Percentiles rank a stretch among this genome's conserved stretches.
phyloP scores from a whole-genome alignment of 1,140 invertebrate species.

The Bombus confusus region DNA sequence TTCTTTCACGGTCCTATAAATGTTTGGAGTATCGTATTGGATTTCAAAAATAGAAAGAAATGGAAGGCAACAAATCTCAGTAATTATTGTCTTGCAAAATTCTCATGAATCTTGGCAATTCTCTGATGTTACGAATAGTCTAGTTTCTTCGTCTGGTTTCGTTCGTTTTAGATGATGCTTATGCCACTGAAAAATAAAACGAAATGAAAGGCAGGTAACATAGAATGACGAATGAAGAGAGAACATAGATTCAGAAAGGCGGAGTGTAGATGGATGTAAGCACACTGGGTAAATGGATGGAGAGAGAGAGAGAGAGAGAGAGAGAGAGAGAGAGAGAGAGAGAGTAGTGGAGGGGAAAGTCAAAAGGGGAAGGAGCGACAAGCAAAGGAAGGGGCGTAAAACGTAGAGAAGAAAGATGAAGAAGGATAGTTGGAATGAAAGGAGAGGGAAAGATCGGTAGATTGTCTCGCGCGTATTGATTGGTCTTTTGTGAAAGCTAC shows the following conservation, averaged over 20 bases:
- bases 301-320: slow-evolving; percentile 44
- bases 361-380: slow-evolving; percentile 1
- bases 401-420: slow-evolving; percentile 20
- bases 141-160: background rate
- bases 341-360: slow-evolving; percentile 7
- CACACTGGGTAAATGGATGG: slow-evolving; percentile 4
- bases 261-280: background rate
- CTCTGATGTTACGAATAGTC: background rate
- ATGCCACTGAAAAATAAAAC: slow-evolving; percentile 37
- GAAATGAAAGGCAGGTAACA: slow-evolving; percentile 6
- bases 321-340: background rate
- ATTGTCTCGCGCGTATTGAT: slow-evolving; percentile 80
- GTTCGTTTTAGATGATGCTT: background rate
- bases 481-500: slow-evolving; percentile 78
- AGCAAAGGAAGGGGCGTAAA: slow-evolving; percentile 1
- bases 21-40: background rate
- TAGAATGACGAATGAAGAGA: background rate
- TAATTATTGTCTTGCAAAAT: slow-evolving; percentile 5
- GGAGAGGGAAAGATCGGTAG: slow-evolving; percentile 74
- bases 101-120: slow-evolving; percentile 1
- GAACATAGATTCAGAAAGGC: slow-evolving; percentile 8
- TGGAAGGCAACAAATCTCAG: background rate
- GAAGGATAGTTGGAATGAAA: slow-evolving; percentile 27
- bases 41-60: background rate
- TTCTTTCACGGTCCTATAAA: background rate